Conservation (phyloP, 1,140 invertebrate genomes). For the Drosophila pachea region DNA sequence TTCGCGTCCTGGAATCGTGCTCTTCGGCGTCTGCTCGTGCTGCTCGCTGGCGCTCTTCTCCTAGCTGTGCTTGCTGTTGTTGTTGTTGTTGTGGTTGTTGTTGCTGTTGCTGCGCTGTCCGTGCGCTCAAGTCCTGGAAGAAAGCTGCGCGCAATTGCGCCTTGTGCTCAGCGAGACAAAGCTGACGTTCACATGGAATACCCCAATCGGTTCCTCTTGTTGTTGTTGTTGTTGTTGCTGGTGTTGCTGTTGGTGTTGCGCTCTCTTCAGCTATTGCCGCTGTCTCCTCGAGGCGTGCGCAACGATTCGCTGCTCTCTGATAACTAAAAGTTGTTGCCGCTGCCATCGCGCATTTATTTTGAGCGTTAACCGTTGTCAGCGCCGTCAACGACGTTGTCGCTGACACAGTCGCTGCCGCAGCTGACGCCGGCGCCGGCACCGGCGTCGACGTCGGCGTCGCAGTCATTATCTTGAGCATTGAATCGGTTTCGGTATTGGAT, state of each 20-base stretch:
- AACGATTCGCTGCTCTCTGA: slow-evolving; percentile 70
- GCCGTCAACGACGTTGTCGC: slow-evolving; percentile 11
- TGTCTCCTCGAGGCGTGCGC: slow-evolving; percentile 42
- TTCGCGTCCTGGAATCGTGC: slow-evolving; percentile 6
- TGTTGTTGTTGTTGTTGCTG: slow-evolving; percentile 16
- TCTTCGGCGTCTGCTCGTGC: neutral
- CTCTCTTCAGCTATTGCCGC: slow-evolving; percentile 5
- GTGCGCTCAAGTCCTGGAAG: slow-evolving; percentile 46
- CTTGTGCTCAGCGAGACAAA: slow-evolving; percentile 50
- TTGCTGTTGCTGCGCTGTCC: slow-evolving; percentile 11
- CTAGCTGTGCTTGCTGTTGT: neutral
- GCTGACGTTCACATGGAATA: slow-evolving; percentile 48
- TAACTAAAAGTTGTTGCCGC: slow-evolving; percentile 73
- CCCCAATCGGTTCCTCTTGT: neutral
- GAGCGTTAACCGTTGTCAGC: slow-evolving; percentile 63
- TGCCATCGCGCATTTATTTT: slow-evolving; percentile 74
- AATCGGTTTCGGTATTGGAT: slow-evolving; percentile 36
- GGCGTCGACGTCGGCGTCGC: slow-evolving; percentile 48
- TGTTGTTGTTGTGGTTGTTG: neutral
- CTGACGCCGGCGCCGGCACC: no score
- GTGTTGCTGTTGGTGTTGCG: no score
- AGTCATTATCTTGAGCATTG: slow-evolving; percentile 66
- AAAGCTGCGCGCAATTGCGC: slow-evolving; percentile 61
- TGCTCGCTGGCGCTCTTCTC: no score
- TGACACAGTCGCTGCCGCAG: slow-evolving; percentile 27